A percentile compares a stretch with the other conserved stretches of the same genome.
These are phyloP conservation scores for Ellobium chinense DNA, from an alignment of 2,888 invertebrate species.

Conservation along the genomic window DNA sequence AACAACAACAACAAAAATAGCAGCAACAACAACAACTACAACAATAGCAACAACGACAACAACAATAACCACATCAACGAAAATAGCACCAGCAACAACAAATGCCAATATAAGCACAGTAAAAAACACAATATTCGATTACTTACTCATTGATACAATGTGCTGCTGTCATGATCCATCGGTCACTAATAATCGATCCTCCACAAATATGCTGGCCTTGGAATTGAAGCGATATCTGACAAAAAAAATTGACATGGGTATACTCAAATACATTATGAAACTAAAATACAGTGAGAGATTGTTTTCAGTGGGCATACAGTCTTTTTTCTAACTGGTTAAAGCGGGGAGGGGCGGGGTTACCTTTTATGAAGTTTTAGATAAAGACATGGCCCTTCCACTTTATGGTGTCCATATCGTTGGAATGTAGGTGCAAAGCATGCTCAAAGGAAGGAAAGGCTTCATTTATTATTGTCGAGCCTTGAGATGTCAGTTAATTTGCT, in stretches of 20 bases:
- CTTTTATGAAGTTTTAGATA: too few relatives aligned
- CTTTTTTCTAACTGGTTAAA: too few relatives aligned
- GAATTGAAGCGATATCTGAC: constrained; percentile 53
- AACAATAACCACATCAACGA: not conserved
- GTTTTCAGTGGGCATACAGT: too few relatives aligned
- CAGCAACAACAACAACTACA: not conserved
- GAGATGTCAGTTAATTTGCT: too few relatives aligned
- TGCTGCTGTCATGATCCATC: constrained; percentile 66
- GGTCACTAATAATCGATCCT: constrained; percentile 56
- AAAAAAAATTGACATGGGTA: not conserved
- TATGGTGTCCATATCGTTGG: too few relatives aligned
- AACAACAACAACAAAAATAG: not conserved
- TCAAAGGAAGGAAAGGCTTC: too few relatives aligned
- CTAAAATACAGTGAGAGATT: not conserved
- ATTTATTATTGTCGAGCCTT: too few relatives aligned
- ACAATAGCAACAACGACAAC: not conserved
- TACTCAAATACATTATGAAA: not conserved
- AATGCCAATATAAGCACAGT: not conserved
- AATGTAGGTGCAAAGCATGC: too few relatives aligned
- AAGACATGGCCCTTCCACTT: too few relatives aligned
- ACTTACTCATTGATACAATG: constrained; percentile 66
- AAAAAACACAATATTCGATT: too few relatives aligned
- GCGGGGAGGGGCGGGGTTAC: too few relatives aligned
- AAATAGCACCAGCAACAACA: not conserved
- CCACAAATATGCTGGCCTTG: constrained; percentile 59